Evolutionary conservation across 1,140 invertebrate species (phyloP).

Genomic region (Eurosta solidaginis): DNA sequence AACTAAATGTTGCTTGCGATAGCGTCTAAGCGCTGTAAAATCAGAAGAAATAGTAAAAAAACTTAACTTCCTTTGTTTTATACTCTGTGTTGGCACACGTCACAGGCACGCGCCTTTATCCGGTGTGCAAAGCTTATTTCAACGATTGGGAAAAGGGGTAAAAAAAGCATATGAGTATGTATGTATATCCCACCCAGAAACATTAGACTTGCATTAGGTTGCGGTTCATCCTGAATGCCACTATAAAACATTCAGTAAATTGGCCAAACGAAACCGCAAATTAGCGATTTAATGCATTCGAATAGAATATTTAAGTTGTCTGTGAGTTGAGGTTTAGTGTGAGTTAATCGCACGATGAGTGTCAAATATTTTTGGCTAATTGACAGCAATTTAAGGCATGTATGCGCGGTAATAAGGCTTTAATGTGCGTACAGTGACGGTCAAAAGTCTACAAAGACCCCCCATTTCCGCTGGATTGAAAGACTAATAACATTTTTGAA

Average conservation of each 20-base stretch:
- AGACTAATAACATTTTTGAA: too few relatives aligned
- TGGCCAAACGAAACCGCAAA: conserved; percentile 30
- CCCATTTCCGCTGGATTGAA: too few relatives aligned
- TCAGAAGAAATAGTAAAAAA: neutral
- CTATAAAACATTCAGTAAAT: conserved; percentile 7
- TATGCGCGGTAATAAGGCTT: too few relatives aligned
- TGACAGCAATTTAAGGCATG: too few relatives aligned
- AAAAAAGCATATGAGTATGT: too few relatives aligned
- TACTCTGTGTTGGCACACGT: neutral
- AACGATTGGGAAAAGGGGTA: too few relatives aligned
- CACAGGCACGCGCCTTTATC: neutral
- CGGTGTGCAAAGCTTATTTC: neutral
- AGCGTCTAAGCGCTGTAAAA: neutral
- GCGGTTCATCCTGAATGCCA: neutral
- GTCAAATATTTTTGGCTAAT: neutral
- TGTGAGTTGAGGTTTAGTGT: too few relatives aligned
- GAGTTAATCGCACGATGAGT: neutral
- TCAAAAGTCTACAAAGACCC: too few relatives aligned
- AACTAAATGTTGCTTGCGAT: neutral
- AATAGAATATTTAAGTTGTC: neutral
- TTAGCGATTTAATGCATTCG: conserved; percentile 29
- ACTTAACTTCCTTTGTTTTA: neutral
- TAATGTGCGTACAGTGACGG: too few relatives aligned
- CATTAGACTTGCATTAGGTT: neutral
- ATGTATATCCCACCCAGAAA: neutral